Evolutionary conservation across 2,113 vertebrate species (phyloP), one percentile per base, ranked within the genome.

Genomic region (Etheostoma spectabile): DNA sequence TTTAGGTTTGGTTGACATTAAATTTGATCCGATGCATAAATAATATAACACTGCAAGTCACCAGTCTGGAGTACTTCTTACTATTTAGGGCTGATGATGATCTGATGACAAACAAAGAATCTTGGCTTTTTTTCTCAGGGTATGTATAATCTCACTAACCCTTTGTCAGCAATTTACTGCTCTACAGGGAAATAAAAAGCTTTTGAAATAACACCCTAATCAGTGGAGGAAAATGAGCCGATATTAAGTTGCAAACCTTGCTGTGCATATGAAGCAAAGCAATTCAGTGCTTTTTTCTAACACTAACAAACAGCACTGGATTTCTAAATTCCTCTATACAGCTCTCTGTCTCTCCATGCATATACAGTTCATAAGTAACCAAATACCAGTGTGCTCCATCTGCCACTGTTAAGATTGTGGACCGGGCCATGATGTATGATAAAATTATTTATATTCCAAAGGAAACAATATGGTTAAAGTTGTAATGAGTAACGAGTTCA

Each of bases 151-250:
- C 74, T 81, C 70, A 66, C 35, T 72, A 59, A 62, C 46, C 61
- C 83, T 85, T 76, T 80, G 78, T 82, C 83, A 91, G 82, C 84
- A 85, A 83, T 87, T n/a, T 56, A 73, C 61, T 48, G 66, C 64
- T 91, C 91, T 55, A 19, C 59, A 59, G 89, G 87, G 87, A 91
- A 91, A 92, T 92, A 86, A 91, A 91, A 74, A 56, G 59, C 82
- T 83, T 82, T 88, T 85, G 68, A 82, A 86, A 77, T 87, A 86
- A 91, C 78, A 85, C 69, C 81, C 74, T 74, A 89, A 93, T 91
- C 87, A 90, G 56, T 10, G 68, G 83, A 85, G 71, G 56, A 71
- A 88, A 79, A 90, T 86, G 45, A 85, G 83, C 88, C 80, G 79
- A 82, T 86, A 91, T 88, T 83, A 86, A 61, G 79, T 65, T 80